Evolutionary conservation across 2,797 vertebrate species (phyloP).

Genomic region (Hippocampus kuda): DNA sequence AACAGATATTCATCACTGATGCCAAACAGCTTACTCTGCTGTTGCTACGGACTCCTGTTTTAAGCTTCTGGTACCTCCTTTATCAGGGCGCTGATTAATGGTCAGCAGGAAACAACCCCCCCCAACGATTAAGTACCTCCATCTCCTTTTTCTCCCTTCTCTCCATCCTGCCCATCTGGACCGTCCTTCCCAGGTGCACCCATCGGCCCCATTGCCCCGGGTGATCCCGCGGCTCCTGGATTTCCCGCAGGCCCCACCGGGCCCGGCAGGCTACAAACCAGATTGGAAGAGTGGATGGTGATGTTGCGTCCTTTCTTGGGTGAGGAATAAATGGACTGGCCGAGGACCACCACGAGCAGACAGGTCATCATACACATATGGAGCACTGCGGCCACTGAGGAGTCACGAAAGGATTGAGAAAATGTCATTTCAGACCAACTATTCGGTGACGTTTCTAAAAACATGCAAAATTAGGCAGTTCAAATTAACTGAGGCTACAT

Average conservation of each 20-base stretch:
- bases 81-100: background rate
- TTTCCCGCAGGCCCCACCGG: constrained; percentile 75
- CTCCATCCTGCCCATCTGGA: constrained; percentile 80
- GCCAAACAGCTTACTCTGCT: background rate
- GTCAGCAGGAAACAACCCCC: background rate
- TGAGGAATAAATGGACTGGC: constrained; percentile 51
- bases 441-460: background rate
- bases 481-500: background rate
- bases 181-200: constrained; percentile 85
- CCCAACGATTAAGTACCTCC: constrained; percentile 64
- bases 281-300: constrained; percentile 70
- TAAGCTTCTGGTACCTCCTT: background rate
- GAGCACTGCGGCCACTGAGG: constrained; percentile 69
- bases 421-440: background rate
- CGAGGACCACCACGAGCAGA: constrained; percentile 64
- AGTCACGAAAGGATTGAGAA: constrained; percentile 9
- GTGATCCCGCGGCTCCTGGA: constrained; percentile 72
- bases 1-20: too few relatives aligned
- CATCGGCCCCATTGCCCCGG: constrained; percentile 77
- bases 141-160: constrained; percentile 73
- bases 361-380: constrained; percentile 67
- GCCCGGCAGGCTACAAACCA: constrained; percentile 85
- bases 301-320: constrained; percentile 62
- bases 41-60: background rate
- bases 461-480: background rate